Conservation (phyloP, 2,113 vertebrate genomes). For the Lasiurus cinereus region DNA sequence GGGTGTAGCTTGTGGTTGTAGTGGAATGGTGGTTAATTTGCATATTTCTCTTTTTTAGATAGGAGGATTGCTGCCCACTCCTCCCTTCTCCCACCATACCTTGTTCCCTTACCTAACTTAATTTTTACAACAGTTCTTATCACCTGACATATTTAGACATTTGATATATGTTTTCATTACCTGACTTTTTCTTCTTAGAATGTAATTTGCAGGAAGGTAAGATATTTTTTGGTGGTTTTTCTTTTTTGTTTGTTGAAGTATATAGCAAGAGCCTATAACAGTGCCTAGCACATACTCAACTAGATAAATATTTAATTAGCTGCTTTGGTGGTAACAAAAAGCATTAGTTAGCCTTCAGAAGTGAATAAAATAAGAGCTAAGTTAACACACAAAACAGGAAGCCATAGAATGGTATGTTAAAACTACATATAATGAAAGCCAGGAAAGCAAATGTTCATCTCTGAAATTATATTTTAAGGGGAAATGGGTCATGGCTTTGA, state of each 20-base stretch:
- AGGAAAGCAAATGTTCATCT: neutral
- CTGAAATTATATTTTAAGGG: neutral
- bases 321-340: neutral
- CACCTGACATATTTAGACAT: neutral
- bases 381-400: neutral
- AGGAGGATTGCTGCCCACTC: neutral
- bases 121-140: neutral
- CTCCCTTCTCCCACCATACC: fast-evolving
- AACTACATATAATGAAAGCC: neutral
- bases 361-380: conserved; percentile 19
- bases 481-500: neutral
- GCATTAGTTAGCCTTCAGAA: neutral
- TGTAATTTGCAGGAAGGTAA: neutral
- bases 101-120: neutral
- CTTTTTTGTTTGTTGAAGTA: neutral
- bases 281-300: neutral
- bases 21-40: too few species aligned
- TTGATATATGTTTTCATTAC: neutral
- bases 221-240: neutral
- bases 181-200: neutral
- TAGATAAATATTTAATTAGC: neutral
- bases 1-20: too few species aligned
- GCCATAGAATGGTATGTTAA: neutral
- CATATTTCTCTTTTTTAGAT: too few species aligned
- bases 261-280: neutral